Base-by-base conservation (phyloP, 2,797 vertebrate species). In the Pampus argenteus region DNA sequence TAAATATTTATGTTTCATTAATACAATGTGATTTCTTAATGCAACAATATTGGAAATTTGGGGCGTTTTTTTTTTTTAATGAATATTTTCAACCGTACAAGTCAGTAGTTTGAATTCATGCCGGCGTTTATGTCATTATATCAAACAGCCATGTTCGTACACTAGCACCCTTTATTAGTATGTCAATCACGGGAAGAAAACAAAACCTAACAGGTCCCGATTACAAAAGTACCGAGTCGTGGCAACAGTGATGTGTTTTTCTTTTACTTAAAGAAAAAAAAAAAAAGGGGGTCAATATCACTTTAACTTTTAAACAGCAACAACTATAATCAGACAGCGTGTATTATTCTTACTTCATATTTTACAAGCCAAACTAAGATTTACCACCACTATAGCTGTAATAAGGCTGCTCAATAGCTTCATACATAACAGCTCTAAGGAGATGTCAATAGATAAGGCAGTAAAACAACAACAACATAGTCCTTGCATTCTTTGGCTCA, bases 91-190 rank as follows among this genome's bases (percentile, higher is more conserved):
- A 64, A 64, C 13, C 66, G 42, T 56, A 64, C 48, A 82, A 82
- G 26, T 61, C 67, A 82, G 72, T 49, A 70, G 67, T 54, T 54
- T n/a, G 38, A 78, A 61, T 58, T 86, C 67, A 70, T 76, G 72
- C 54, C 62, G 64, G 4, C 38, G 48, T 66, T 60, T 42, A 42
- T 13, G 50, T 51, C 25, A 50, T 36, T 1, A 42, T 45, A 14
- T 26, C 34, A 65, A 63, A 47, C 54, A 66, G 34, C 15, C 13
- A 72, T 29, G 14, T 22, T 26, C 13, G 69, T 20, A 36, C 13
- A 56, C 45, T 23, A 74, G 55, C 66, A 66, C 17, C 52, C 1
- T 29, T 83, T 5, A 34, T 56, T 40, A 25, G 10, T 15, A 50
- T 22, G 25, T 62, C 15, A 56, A 40, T 60, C 23, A 29, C 15